These are phyloP conservation scores for Spilarctia lutea DNA, from an alignment of 2,888 invertebrate species.

Conservation along the genomic window DNA sequence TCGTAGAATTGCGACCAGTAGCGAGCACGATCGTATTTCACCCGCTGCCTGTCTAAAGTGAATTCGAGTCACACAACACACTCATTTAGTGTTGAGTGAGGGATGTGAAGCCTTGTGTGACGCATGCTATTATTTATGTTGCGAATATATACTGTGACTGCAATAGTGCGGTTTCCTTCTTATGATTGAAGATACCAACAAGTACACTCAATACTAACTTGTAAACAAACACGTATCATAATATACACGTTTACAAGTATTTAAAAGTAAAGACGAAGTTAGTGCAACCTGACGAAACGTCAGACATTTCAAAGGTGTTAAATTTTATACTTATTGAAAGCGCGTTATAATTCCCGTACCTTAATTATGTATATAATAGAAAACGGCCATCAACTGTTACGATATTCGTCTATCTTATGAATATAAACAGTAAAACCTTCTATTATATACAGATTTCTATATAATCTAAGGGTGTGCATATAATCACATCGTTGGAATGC, in stretches of 20 bases:
- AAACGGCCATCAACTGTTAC: neutral
- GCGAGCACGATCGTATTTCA: neutral
- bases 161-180: no score
- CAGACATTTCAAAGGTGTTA: no score
- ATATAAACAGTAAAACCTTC: neutral
- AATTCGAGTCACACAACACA: neutral
- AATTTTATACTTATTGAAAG: no score
- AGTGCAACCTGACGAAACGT: no score
- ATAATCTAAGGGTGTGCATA: neutral
- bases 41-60: neutral
- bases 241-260: no score
- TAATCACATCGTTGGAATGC: neutral
- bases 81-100: neutral
- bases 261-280: no score
- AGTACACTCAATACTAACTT: no score
- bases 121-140: neutral
- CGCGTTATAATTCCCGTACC: no score
- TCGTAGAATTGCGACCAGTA: neutral
- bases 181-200: no score
- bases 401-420: neutral
- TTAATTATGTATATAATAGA: no score
- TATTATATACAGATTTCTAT: neutral
- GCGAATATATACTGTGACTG: neutral
- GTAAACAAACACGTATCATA: no score
- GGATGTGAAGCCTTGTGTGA: neutral